A percentile compares a stretch with the other conserved stretches of the same genome.
These are phyloP conservation scores for Myoxocephalus aenaeus DNA, from an alignment of 2,797 vertebrate genomes.

Conservation along the genomic window DNA sequence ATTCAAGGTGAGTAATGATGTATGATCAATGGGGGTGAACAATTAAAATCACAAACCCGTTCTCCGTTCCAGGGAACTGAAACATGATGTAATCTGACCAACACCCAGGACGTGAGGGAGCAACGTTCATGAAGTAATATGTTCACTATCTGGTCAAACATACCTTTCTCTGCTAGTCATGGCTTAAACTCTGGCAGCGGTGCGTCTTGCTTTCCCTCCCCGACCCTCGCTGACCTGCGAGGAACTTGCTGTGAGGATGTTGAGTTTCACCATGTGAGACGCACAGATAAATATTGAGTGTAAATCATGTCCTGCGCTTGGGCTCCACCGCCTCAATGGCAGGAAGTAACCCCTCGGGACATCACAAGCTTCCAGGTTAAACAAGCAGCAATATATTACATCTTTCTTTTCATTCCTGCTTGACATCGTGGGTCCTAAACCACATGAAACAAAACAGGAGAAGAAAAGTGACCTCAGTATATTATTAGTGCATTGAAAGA, in stretches of 20 bases:
- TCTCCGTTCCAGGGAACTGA: neutral
- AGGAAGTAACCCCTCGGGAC: conserved; percentile 56
- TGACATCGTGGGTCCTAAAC: neutral
- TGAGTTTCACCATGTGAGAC: conserved; percentile 51
- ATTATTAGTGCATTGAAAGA: too few relatives aligned
- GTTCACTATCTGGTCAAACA: neutral
- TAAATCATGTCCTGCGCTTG: conserved; percentile 41
- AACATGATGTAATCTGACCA: neutral
- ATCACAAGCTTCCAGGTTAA: conserved; percentile 42
- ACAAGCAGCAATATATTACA: conserved; percentile 22
- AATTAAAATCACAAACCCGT: neutral
- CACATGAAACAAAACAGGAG: neutral
- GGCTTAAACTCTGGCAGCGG: neutral
- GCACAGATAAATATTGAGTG: conserved; percentile 47
- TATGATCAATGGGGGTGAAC: too few relatives aligned
- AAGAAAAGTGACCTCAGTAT: neutral
- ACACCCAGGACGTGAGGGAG: too few relatives aligned
- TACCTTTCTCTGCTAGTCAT: neutral
- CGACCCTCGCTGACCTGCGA: conserved; percentile 21
- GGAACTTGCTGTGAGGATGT: conserved; percentile 51
- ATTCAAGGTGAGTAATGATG: neutral
- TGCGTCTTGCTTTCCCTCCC: neutral
- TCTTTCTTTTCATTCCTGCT: conserved; percentile 35
- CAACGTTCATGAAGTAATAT: neutral
- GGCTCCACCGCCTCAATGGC: conserved; percentile 51